These are phyloP conservation scores for Symphodus melops DNA, from an alignment of 2,113 vertebrate genomes.

Conservation along the genomic window DNA sequence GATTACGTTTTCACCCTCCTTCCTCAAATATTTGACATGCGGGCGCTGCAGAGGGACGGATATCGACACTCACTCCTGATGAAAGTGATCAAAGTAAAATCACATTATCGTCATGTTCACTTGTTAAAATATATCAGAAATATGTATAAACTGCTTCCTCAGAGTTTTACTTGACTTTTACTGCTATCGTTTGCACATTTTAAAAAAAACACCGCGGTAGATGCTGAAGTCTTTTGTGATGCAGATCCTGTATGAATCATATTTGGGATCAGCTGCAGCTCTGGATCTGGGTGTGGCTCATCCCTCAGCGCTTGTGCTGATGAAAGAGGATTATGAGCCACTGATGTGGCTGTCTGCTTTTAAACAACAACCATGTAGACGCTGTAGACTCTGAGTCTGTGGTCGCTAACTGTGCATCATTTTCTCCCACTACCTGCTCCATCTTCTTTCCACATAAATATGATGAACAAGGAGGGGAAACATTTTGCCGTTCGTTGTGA, in stretches of 20 bases:
- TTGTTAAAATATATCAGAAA: not conserved
- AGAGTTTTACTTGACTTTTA: not conserved
- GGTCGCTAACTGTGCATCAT: no score
- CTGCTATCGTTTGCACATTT: not conserved
- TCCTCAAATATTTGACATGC: slow-evolving; percentile 78
- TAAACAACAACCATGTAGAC: not conserved
- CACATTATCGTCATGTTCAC: not conserved
- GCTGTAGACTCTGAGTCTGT: not conserved
- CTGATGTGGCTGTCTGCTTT: not conserved
- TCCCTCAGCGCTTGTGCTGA: slow-evolving; percentile 10
- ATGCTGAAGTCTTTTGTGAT: slow-evolving; percentile 14
- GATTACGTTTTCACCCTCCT: slow-evolving; percentile 45
- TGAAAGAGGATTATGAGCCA: not conserved
- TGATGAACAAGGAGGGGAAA: no score
- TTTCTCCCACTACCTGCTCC: no score
- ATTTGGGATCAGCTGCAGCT: slow-evolving; percentile 43
- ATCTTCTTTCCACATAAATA: no score
- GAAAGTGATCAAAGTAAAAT: slow-evolving; percentile 26
- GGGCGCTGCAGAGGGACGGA: slow-evolving; percentile 50
- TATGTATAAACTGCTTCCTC: not conserved
- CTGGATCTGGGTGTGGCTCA: slow-evolving; percentile 59
- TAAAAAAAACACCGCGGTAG: not conserved
- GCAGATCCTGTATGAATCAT: slow-evolving; percentile 50
- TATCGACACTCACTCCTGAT: slow-evolving; percentile 26
- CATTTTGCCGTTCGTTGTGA: no score